These are phyloP conservation scores for Caenorhabditis drosophilae DNA, from an alignment of 2,888 invertebrate species.

Conservation along the genomic window DNA sequence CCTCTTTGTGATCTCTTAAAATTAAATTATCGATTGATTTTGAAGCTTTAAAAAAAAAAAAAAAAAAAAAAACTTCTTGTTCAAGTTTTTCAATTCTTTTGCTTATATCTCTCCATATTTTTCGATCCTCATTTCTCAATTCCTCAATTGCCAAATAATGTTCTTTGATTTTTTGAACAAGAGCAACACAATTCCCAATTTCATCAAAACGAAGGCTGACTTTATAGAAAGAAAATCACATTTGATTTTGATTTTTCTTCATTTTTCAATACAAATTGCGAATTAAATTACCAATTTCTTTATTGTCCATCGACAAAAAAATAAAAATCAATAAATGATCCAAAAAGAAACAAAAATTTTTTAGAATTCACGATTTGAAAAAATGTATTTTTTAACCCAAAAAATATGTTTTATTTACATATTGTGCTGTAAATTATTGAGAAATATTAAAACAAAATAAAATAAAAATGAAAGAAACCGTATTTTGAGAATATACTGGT, in stretches of 20 bases:
- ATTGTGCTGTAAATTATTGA: background rate
- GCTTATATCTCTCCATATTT: constrained; percentile 10
- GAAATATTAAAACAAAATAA: background rate
- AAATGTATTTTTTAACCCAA: no score
- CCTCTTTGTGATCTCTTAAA: background rate
- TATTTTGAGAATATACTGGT: background rate
- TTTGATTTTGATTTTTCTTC: no score
- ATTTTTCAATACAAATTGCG: no score
- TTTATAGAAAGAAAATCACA: no score
- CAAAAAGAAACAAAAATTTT: background rate
- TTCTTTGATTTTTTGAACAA: constrained; percentile 5
- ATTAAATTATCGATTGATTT: background rate
- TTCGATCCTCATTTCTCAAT: constrained; percentile 13
- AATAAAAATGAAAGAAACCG: constrained; percentile 8
- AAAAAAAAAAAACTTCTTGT: constrained; percentile 18
- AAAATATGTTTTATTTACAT: background rate
- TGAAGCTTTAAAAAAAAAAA: background rate
- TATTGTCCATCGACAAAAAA: background rate
- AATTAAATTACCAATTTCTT: no score
- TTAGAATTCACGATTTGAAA: background rate
- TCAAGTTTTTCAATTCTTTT: constrained; percentile 12
- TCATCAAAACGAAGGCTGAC: background rate
- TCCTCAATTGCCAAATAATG: constrained; percentile 11
- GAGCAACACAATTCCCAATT: background rate
- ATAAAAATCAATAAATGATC: background rate